Evolutionary conservation across 53 echinoderm and acorn worm species (phyloP).

Genomic region (Astropecten irregularis): DNA sequence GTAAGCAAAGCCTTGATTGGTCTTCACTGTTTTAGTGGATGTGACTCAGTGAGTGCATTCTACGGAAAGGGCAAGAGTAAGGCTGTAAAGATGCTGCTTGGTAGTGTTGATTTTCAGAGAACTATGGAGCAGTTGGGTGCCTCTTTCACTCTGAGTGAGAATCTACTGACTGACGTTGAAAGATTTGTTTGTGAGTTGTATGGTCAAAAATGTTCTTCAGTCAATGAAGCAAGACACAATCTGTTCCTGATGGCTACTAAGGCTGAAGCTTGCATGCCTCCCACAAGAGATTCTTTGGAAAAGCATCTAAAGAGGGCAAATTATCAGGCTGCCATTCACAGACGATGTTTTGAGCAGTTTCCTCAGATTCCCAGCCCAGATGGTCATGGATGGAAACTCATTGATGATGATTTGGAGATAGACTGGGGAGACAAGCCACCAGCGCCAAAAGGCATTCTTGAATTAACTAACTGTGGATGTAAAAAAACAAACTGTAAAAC

Average conservation of each 20-base stretch:
- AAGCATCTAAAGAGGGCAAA: constrained; percentile 67
- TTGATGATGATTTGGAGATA: constrained; percentile 4
- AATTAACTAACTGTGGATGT: constrained; percentile 28
- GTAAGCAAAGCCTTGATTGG: constrained; percentile 31
- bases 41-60: constrained; percentile 70
- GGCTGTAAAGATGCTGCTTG: constrained; percentile 29
- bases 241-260: constrained; percentile 47
- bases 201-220: constrained; percentile 28
- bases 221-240: constrained; percentile 42
- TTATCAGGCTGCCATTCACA: constrained; percentile 66
- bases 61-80: constrained; percentile 71
- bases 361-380: constrained; percentile 23
- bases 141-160: neutral
- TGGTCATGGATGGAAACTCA: constrained; percentile 56
- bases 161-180: neutral
- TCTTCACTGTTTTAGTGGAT: constrained; percentile 64
- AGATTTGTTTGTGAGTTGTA: constrained; percentile 48
- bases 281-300: constrained; percentile 65
- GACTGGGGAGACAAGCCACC: constrained; percentile 53
- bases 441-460: constrained; percentile 47
- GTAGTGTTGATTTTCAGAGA: neutral
- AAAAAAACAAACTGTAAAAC: constrained; percentile 35
- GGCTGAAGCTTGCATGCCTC: constrained; percentile 58
- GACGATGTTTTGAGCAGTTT: constrained; percentile 27
- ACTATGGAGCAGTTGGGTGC: constrained; percentile 30